A percentile compares a stretch with the other conserved stretches of the same genome.
phyloP scores from a whole-genome alignment of 1,140 invertebrate genomes.

The Aleiodes sp. region DNA sequence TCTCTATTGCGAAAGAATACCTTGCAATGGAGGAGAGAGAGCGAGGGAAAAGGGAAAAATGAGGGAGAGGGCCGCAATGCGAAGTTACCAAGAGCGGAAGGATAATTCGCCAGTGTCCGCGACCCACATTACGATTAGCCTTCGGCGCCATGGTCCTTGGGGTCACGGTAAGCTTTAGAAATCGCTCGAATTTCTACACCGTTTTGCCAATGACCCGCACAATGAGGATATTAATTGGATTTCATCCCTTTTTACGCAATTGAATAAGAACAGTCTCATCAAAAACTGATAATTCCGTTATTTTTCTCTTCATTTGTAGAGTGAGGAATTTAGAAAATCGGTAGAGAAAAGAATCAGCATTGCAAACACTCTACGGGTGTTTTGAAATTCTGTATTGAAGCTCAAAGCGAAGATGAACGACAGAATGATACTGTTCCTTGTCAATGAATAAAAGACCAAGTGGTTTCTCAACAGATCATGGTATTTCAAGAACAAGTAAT shows the following conservation, averaged over 20 bases:
- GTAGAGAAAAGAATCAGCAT: no score
- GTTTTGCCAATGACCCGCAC: slow-evolving; percentile 20
- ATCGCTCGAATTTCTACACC: slow-evolving; percentile 20
- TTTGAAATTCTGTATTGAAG: no score
- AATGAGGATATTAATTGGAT: neutral
- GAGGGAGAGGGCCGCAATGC: neutral
- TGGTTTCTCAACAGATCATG: no score
- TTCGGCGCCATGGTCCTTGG: slow-evolving; percentile 38
- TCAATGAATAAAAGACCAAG: no score
- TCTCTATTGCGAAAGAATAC: neutral
- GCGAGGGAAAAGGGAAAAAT: neutral
- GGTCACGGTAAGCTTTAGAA: slow-evolving; percentile 37
- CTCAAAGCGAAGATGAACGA: no score
- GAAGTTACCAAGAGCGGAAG: slow-evolving; percentile 37
- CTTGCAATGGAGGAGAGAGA: neutral
- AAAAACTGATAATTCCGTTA: no score
- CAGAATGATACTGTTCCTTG: no score
- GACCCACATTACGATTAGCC: slow-evolving; percentile 35
- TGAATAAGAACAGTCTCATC: no score
- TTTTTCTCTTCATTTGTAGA: no score
- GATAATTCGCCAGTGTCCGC: slow-evolving; percentile 39
- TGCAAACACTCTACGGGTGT: no score
- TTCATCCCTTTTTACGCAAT: neutral
- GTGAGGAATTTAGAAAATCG: no score
- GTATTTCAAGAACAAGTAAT: no score